phyloP scores from a whole-genome alignment of 92 coral and sea anemone species.

The Actinostola sp. region DNA sequence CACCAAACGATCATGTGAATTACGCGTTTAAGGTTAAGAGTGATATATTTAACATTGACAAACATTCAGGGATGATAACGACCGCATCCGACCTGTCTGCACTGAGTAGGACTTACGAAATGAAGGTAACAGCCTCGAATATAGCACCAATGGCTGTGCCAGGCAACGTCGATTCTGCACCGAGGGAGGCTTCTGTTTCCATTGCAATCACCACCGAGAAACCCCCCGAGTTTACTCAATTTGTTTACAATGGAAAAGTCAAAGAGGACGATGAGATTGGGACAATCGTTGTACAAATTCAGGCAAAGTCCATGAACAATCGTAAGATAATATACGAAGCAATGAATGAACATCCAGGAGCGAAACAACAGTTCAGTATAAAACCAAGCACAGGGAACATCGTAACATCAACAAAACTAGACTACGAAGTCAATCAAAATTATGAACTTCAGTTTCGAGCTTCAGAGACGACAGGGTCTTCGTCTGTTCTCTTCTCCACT shows the following conservation, averaged over 20 bases:
- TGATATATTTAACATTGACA: conserved; percentile 61
- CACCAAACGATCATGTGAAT: conserved; percentile 57
- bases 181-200: conserved; percentile 35
- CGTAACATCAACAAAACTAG: conserved; percentile 38
- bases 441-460: conserved; percentile 76
- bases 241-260: conserved; percentile 41
- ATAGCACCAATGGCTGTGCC: conserved; percentile 54
- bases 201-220: conserved; percentile 57
- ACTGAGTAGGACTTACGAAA: conserved; percentile 44
- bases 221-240: conserved; percentile 66
- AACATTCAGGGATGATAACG: conserved; percentile 60
- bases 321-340: conserved; percentile 23
- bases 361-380: conserved; percentile 41
- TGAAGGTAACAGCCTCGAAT: conserved; percentile 55
- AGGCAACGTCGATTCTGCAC: conserved; percentile 21
- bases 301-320: conserved; percentile 46
- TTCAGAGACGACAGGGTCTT: conserved; percentile 43
- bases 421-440: conserved; percentile 31
- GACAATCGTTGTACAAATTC: conserved; percentile 22
- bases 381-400: conserved; percentile 51
- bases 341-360: conserved; percentile 30
- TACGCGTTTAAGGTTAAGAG: conserved; percentile 51
- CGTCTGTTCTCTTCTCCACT: conserved; percentile 51
- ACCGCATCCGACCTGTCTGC: conserved; percentile 56
- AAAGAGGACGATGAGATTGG: conserved; percentile 54